Base-by-base conservation (phyloP, 1,140 invertebrate genomes). In the Phymorhynchus buccinoides region DNA sequence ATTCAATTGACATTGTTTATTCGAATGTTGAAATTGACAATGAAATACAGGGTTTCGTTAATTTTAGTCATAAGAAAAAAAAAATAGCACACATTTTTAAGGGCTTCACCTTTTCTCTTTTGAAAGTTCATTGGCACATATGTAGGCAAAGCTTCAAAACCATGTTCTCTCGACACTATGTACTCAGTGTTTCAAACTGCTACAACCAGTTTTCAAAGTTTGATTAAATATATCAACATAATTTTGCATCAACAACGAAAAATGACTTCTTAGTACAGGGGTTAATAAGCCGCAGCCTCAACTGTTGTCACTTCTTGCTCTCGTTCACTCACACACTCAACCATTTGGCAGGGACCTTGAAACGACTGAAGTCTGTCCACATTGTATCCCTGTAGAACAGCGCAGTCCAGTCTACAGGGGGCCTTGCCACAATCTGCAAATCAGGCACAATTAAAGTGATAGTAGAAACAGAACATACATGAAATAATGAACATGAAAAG, bases 271-370 rank as follows among this genome's bases (percentile, higher is more conserved):
- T 3, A 79, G 42, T 42, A 56, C 37, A 3, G 44, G 75, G 77
- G 39, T 22, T 32, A 27, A 44, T 41, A 42, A 56, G 35, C 66
- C 37, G 81, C 81, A 71, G 41, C 41, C 35, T 62, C 66, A 41
- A 18, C 42, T 62, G 66, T 66, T 71, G 81, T 62, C 81, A 83
- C 81, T 66, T 71, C 81, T 41, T 41, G 66, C 81, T 71, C 81
- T 73, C 81, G 71, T 83, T 83, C 81, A 41, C 66, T 83, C 81
- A 35, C 81, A 83, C 81, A 83, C 81, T 83, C 81, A 39, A 83
- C 66, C 81, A 83, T n/a, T 73, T 73, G 81, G 81, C 81, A 71
- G 37, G 73, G 81, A 73, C 81, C 48, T 73, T 83, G 81, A 71
- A 66, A 39, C 81, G 73, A 83, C 18, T 83, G 81, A 83, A 83